Base-by-base conservation (phyloP, 1,140 invertebrate species). In the Arion vulgaris region DNA sequence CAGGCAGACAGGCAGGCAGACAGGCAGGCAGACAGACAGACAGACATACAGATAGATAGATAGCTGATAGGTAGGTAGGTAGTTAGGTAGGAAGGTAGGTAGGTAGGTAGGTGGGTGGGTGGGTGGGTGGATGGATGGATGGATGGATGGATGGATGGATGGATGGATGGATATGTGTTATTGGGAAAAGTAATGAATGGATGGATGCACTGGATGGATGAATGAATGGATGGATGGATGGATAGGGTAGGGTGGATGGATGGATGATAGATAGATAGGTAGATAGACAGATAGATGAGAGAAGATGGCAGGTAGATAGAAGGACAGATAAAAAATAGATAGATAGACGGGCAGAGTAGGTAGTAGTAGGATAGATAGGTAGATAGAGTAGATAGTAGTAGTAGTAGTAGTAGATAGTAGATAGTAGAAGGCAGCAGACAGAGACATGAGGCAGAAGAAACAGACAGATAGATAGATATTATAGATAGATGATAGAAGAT, bases 241-340 rank as follows among this genome's bases (percentile, higher is more conserved):
- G 17, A 19, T 23, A 75, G 73, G n/a, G 28, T 4, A 75, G 41
- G 34, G 15, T 11, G 36, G 28, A 5, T 17, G 13, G 34, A 5
- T 45, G 38, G 28, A 4, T 45, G 38, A 41, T 9, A 41, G 73
- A 41, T 15, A 41, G 15, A 38, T 1, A 32, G 51, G 32, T 9
- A 77, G 75, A 62, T 9, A 77, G 41, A 75, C 19, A 75, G 73
- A 75, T 1, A 39, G 41, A 45, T n/a, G n/a, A n/a, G n/a, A n/a
- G n/a, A n/a, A n/a, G n/a, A n/a, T n/a, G n/a, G n/a, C 41, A 45
- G 41, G 15, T 15, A 45, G 41, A 45, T 15, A 45, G 41, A 45
- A 5, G 15, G 41, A 45, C 41, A 45, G 41, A 45, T 45, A 45
- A n/a, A n/a, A n/a, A 15, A 45, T 45, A 45, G 41, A 45, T 19